Conservation (phyloP, 2,888 invertebrate species). For the Drosophila quinaria region DNA sequence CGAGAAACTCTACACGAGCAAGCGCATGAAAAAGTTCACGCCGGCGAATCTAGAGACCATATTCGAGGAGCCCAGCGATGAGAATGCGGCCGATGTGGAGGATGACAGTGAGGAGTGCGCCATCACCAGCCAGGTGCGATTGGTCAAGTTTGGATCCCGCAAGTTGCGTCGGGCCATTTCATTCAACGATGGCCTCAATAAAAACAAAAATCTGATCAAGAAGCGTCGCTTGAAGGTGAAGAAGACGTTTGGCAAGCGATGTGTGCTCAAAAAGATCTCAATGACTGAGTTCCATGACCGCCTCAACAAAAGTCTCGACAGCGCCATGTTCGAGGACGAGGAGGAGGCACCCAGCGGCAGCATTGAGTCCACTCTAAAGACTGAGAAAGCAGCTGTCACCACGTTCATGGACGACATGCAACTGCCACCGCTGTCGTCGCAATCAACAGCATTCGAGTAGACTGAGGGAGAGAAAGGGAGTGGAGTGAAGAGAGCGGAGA, state of each 20-base stretch:
- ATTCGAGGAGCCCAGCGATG: slow-evolving; percentile 81
- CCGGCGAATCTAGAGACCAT: slow-evolving; percentile 83
- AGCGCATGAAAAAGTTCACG: slow-evolving; percentile 80
- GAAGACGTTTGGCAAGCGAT: slow-evolving; percentile 80
- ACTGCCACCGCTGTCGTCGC: slow-evolving; percentile 21
- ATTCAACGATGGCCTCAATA: slow-evolving; percentile 80
- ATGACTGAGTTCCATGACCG: slow-evolving; percentile 82
- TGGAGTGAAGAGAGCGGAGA: slow-evolving; percentile 3
- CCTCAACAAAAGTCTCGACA: slow-evolving; percentile 81
- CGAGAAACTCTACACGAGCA: slow-evolving; percentile 80
- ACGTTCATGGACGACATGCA: slow-evolving; percentile 54
- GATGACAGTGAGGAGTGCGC: slow-evolving; percentile 72
- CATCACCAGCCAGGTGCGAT: slow-evolving; percentile 62
- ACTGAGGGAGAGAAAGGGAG: not conserved
- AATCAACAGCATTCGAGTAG: slow-evolving; percentile 42
- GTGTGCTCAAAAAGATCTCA: slow-evolving; percentile 80
- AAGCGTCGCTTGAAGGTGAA: slow-evolving; percentile 82
- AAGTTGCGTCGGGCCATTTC: slow-evolving; percentile 80
- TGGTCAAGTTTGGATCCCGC: slow-evolving; percentile 76
- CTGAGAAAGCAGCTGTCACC: slow-evolving; percentile 3
- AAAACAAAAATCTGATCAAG: slow-evolving; percentile 80
- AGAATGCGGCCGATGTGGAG: slow-evolving; percentile 69
- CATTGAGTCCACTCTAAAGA: not conserved
- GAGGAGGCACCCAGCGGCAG: slow-evolving; percentile 26
- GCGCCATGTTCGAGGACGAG: slow-evolving; percentile 71